phyloP scores from a whole-genome alignment of 2,888 invertebrate genomes.

The Apamea sordens region DNA sequence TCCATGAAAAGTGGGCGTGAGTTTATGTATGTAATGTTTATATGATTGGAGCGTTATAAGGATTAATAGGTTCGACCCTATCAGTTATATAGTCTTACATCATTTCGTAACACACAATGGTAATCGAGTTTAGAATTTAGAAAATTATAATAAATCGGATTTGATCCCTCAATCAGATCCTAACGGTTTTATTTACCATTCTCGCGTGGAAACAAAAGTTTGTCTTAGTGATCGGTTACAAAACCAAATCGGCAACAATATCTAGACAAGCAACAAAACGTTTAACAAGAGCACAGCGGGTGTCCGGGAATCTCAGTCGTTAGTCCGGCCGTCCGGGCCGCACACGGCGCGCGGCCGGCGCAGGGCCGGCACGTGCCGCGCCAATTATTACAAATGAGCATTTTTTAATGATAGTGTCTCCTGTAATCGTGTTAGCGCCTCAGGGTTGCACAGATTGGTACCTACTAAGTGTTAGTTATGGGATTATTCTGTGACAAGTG shows the following conservation, averaged over 20 bases:
- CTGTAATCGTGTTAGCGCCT: constrained; percentile 67
- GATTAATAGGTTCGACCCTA: too few relatives aligned
- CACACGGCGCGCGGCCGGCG: constrained; percentile 62
- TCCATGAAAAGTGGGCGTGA: neutral
- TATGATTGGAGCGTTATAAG: neutral
- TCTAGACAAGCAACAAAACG: constrained; percentile 56
- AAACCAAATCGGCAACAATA: constrained; percentile 66
- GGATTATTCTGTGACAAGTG: neutral
- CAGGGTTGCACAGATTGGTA: constrained; percentile 16
- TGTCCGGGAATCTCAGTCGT: constrained; percentile 80
- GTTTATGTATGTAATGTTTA: neutral
- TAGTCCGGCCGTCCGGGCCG: constrained; percentile 66
- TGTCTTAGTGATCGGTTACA: constrained; percentile 39
- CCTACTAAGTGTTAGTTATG: constrained; percentile 11
- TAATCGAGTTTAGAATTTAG: too few relatives aligned
- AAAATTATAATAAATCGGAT: neutral
- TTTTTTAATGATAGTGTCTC: constrained; percentile 68
- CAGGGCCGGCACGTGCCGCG: constrained; percentile 59
- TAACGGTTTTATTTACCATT: neutral
- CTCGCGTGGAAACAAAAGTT: neutral
- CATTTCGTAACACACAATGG: neutral
- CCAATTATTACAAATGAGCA: constrained; percentile 70
- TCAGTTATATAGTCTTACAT: neutral
- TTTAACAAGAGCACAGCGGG: constrained; percentile 75
- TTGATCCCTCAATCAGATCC: neutral